phyloP scores from a whole-genome alignment of 2,888 invertebrate species.

The Eudemis profundana region DNA sequence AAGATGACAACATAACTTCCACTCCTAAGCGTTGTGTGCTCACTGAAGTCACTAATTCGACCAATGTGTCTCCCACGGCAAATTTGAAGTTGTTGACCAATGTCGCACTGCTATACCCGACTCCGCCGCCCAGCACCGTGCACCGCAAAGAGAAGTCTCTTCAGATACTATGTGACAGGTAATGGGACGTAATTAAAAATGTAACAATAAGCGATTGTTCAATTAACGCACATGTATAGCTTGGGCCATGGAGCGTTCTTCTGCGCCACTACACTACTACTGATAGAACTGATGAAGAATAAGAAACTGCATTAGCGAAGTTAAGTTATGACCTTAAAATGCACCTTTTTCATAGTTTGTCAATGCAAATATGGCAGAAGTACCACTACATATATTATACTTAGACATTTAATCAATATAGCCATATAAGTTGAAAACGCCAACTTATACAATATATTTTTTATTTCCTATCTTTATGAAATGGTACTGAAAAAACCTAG shows the following conservation, averaged over 20 bases:
- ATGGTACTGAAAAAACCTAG: no score
- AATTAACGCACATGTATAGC: neutral
- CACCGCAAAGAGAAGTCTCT: conserved; percentile 86
- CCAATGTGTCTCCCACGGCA: conserved; percentile 87
- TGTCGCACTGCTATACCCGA: conserved; percentile 85
- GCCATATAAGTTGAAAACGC: no score
- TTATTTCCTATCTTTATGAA: no score
- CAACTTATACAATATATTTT: no score
- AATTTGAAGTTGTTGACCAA: conserved; percentile 88
- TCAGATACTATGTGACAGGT: conserved; percentile 86
- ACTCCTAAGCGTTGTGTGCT: conserved; percentile 84
- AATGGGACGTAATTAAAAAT: conserved; percentile 49
- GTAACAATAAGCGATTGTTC: neutral
- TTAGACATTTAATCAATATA: no score
- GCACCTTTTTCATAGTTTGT: no score
- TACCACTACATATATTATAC: no score
- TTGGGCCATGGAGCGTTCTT: neutral
- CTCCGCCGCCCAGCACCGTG: conserved; percentile 79
- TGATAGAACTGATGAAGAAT: no score
- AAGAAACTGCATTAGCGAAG: neutral
- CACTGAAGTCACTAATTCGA: conserved; percentile 83
- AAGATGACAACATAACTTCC: conserved; percentile 80
- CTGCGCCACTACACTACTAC: neutral
- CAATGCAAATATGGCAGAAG: no score
- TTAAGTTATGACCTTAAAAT: no score